phyloP scores from a whole-genome alignment of 2,113 vertebrate species.

The Stigmatopora argus region DNA sequence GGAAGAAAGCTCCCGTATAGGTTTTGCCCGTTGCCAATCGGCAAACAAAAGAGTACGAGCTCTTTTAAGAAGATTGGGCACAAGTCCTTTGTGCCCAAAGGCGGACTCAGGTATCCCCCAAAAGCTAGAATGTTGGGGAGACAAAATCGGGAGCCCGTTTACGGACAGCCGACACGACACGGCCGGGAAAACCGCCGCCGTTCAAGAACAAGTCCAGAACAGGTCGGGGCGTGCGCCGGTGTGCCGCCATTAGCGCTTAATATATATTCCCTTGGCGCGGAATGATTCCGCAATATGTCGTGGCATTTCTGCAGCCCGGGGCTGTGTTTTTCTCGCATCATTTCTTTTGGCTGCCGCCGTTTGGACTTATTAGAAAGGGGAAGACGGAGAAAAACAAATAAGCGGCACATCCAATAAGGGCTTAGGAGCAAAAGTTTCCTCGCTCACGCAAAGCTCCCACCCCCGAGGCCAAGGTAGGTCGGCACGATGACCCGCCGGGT shows the following conservation, averaged over 20 bases:
- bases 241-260: neutral
- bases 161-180: too few species aligned
- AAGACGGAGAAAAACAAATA: slow-evolving; percentile 9
- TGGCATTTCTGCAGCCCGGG: slow-evolving; percentile 17
- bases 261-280: slow-evolving; percentile 20
- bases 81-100: too few species aligned
- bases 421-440: neutral
- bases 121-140: too few species aligned
- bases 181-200: too few species aligned
- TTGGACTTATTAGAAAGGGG: slow-evolving; percentile 20
- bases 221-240: neutral
- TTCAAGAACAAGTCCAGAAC: too few species aligned
- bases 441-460: slow-evolving; percentile 1
- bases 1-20: too few species aligned
- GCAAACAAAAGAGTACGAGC: too few species aligned
- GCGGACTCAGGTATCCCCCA: too few species aligned
- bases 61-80: too few species aligned
- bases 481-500: neutral
- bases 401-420: slow-evolving; percentile 15
- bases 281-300: slow-evolving; percentile 24
- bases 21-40: too few species aligned
- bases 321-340: slow-evolving; percentile 21
- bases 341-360: slow-evolving; percentile 22
- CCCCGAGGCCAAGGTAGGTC: neutral
- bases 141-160: too few species aligned